Percentiles rank a stretch among this genome's conserved stretches.
These are phyloP conservation scores for Panurus biarmicus DNA, from an alignment of 2,113 vertebrate species.

Conservation along the genomic window DNA sequence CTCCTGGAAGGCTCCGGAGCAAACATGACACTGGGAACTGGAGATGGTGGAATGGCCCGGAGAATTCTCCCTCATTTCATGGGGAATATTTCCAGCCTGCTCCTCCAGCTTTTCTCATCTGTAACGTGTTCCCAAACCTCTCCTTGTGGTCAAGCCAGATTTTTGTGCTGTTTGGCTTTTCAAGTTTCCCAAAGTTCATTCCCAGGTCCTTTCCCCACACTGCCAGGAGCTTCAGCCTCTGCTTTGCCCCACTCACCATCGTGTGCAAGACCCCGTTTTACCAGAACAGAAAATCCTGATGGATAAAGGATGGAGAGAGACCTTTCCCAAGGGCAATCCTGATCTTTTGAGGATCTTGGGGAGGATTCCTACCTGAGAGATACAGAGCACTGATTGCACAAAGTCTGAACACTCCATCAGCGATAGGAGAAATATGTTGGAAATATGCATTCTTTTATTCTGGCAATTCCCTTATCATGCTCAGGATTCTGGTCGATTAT, in stretches of 20 bases:
- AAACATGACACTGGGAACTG: not conserved
- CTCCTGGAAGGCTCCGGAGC: not conserved
- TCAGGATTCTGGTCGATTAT: not conserved
- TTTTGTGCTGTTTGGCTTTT: not conserved
- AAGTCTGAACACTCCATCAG: not conserved
- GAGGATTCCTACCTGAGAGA: not conserved
- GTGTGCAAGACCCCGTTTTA: rapidly evolving
- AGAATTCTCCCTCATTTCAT: not conserved
- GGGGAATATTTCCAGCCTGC: not conserved
- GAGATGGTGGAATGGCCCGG: rapidly evolving
- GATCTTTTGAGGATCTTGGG: not conserved
- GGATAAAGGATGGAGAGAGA: not conserved
- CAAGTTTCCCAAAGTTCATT: not conserved
- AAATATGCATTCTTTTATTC: not conserved
- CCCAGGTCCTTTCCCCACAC: not conserved
- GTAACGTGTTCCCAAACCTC: not conserved
- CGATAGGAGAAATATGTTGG: not conserved
- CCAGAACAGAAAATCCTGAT: not conserved
- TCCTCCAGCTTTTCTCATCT: not conserved
- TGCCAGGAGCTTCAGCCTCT: not conserved
- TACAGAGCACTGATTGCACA: not conserved
- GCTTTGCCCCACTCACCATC: not conserved
- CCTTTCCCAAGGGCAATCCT: not conserved
- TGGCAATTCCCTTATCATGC: not conserved
- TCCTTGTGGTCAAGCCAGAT: not conserved